phyloP scores from a whole-genome alignment of 2,113 vertebrate species.

The Grantiella picta region DNA sequence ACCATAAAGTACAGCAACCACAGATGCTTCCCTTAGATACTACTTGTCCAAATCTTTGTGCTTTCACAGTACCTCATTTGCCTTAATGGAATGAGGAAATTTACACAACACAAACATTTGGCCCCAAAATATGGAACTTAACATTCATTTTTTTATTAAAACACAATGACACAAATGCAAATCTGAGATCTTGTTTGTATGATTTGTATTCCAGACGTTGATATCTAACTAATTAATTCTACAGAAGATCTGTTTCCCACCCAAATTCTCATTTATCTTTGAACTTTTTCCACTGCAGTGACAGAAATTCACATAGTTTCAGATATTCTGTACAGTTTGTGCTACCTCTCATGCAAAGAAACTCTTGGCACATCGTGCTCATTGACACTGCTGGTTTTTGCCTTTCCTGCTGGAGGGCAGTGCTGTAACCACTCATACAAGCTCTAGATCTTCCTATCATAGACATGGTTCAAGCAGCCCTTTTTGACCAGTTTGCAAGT shows the following conservation, averaged over 20 bases:
- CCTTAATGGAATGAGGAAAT: neutral
- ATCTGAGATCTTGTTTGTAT: neutral
- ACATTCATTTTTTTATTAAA: neutral
- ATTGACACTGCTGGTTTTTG: rapidly evolving
- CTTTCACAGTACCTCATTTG: neutral
- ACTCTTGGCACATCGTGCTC: neutral
- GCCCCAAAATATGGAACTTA: neutral
- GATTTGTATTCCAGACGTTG: neutral
- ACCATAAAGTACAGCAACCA: neutral
- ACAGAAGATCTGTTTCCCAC: neutral
- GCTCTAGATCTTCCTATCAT: neutral
- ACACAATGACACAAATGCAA: neutral
- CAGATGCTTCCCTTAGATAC: neutral
- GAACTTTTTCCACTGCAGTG: neutral
- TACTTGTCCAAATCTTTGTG: neutral
- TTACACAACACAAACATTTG: neutral
- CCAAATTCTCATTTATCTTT: neutral
- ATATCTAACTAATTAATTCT: neutral
- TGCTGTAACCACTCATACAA: neutral
- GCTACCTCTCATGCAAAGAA: rapidly evolving
- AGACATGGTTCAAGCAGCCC: neutral
- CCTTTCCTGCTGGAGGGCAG: neutral
- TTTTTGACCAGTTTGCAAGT: neutral
- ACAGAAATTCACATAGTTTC: neutral
- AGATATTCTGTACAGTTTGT: neutral